These are phyloP conservation scores for Thera obeliscata DNA, from an alignment of 2,888 invertebrate genomes.

Conservation along the genomic window DNA sequence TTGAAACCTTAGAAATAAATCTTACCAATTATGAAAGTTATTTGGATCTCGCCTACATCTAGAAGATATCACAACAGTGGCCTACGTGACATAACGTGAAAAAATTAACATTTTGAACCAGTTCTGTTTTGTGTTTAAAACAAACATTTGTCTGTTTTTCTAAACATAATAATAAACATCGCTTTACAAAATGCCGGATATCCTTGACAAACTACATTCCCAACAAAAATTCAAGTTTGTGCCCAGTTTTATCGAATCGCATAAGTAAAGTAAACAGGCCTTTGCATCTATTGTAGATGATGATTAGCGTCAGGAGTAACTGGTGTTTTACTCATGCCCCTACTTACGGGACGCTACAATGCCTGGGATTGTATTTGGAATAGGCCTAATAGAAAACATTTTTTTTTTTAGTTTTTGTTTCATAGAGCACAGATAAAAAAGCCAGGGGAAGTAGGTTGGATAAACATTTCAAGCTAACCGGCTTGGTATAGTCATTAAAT, in stretches of 20 bases:
- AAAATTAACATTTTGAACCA: slow-evolving; percentile 23
- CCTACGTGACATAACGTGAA: slow-evolving; percentile 38
- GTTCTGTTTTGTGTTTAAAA: slow-evolving; percentile 27
- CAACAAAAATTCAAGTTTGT: slow-evolving; percentile 12
- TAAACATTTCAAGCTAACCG: no score
- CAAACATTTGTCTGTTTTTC: slow-evolving; percentile 33
- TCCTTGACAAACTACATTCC: slow-evolving; percentile 28
- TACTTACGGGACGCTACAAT: no score
- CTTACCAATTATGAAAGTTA: not conserved
- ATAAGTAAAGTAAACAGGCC: not conserved
- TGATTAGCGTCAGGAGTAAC: no score
- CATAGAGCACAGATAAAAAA: no score
- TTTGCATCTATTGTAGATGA: no score
- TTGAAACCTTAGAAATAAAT: no score
- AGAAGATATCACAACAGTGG: slow-evolving; percentile 14
- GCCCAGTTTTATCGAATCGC: not conserved
- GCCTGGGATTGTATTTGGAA: no score
- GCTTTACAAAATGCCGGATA: slow-evolving; percentile 33
- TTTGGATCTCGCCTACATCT: not conserved
- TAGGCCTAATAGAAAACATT: no score
- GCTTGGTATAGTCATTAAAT: no score
- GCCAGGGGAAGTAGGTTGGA: no score
- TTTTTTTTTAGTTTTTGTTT: no score
- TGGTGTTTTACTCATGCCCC: no score
- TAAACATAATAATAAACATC: slow-evolving; percentile 23